Base-by-base conservation (phyloP, 2,888 invertebrate genomes). In the Philereme transversata region DNA sequence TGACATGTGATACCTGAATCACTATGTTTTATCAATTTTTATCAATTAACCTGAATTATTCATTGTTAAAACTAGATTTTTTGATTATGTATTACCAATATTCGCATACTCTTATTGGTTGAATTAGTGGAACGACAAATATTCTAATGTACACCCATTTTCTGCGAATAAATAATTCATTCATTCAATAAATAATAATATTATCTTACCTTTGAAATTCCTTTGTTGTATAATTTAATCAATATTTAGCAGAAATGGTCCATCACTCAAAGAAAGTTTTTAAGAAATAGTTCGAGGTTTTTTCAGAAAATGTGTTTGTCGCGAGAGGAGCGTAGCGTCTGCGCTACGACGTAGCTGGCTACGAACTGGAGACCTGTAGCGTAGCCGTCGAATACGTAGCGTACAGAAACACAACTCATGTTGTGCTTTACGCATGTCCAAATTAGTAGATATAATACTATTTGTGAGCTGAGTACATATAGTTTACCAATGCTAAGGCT, bases 361-460 rank as follows among this genome's bases (percentile, higher is more conserved):
- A 72, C 68, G 51, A 73, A 86, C 86, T 86, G 82, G 66, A 68
- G 73, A 84, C 84, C 83, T 85, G 86, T 84, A 73, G 81, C 75
- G 51, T 70, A 47, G 73, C 6, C 46, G 33, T 41, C 53, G 57
- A 47, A 36, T 51, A 55, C 5, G 33, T 38, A 36, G 6, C 5
- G 22, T 34, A 10, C 45, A 55, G 55, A 55, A 10, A 10, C 33
- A 9, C 5, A 36, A 53, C 22, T 40, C 34, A 0, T 35, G 5
- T 43, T 7, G 5, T 38, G 4, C 5, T 38, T 8, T 8, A 8
- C 41, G 41, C 41, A 9, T 41, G n/a, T 9, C 6, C 3, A 38
- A 38, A 4, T 9, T 41, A 4, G 41, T 41, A 36, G 5, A 36
- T 36, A 36, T 36, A 7, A 36, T 36, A 6, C 5, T 36, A 36